Conservation (phyloP, 1,140 invertebrate genomes). For the Diorhabda carinulata region DNA sequence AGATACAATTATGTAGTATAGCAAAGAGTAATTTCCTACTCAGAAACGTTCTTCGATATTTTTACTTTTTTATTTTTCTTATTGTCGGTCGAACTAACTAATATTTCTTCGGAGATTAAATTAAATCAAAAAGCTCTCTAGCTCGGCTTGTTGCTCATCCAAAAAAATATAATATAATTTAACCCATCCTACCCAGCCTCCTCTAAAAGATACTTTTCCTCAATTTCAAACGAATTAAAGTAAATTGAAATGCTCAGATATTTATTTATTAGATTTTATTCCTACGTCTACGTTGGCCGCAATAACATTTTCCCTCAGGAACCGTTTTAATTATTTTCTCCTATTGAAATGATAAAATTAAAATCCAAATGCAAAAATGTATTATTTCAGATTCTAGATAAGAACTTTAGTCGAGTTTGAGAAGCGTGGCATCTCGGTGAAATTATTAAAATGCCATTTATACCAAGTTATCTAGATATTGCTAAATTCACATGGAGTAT, state of each 20-base stretch:
- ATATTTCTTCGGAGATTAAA: conserved; percentile 43
- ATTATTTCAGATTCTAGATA: conserved; percentile 1
- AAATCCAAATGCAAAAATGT: conserved; percentile 16
- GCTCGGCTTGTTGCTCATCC: conserved; percentile 20
- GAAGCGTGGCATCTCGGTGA: no score
- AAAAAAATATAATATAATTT: conserved; percentile 26
- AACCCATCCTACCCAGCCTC: conserved; percentile 4
- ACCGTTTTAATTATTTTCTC: conserved; percentile 11
- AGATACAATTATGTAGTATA: no score
- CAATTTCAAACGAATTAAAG: conserved; percentile 21
- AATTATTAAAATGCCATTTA: no score
- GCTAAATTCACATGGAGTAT: no score
- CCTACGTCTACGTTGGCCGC: conserved; percentile 19
- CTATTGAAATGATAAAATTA: conserved; percentile 13
- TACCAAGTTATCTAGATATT: no score
- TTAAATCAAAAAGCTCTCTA: conserved; percentile 34
- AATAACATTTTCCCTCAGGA: conserved; percentile 12
- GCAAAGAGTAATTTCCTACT: neutral
- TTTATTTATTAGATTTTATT: conserved; percentile 26
- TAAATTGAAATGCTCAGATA: conserved; percentile 29
- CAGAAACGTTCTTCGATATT: neutral
- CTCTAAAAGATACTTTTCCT: conserved; percentile 24
- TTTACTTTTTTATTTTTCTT: neutral
- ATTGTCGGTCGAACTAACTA: conserved; percentile 30
- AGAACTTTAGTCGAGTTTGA: neutral